Conservation (phyloP, 2,113 vertebrate species). For the Actenoides hombroni region DNA sequence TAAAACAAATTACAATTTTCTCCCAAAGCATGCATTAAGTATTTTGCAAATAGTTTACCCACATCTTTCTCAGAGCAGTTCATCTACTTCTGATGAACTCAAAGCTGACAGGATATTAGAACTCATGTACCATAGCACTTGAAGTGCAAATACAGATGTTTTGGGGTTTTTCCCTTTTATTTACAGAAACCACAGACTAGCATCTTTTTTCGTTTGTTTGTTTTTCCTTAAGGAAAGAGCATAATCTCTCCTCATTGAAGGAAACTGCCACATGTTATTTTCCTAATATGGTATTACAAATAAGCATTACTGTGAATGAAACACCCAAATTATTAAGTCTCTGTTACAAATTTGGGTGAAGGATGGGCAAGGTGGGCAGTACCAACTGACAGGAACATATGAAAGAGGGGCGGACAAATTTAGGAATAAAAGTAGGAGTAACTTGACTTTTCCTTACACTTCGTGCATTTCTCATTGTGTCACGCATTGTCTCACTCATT, state of each 20-base stretch:
- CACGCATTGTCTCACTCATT: background rate
- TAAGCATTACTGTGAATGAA: background rate
- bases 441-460: background rate
- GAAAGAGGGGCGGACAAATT: background rate
- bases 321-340: background rate
- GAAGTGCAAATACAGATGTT: background rate
- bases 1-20: background rate
- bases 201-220: background rate
- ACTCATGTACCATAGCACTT: background rate
- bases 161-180: background rate
- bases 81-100: background rate
- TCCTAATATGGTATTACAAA: background rate
- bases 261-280: background rate
- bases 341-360: background rate
- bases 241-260: background rate
- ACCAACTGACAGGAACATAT: background rate
- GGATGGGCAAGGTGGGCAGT: background rate
- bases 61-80: background rate
- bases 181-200: background rate
- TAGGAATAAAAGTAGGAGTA: background rate
- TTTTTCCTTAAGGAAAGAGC: background rate
- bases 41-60: background rate
- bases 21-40: background rate
- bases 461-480: background rate
- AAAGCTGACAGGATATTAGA: background rate